Conservation (phyloP, 1,140 invertebrate genomes). For the Rhopalosiphum maidis region DNA sequence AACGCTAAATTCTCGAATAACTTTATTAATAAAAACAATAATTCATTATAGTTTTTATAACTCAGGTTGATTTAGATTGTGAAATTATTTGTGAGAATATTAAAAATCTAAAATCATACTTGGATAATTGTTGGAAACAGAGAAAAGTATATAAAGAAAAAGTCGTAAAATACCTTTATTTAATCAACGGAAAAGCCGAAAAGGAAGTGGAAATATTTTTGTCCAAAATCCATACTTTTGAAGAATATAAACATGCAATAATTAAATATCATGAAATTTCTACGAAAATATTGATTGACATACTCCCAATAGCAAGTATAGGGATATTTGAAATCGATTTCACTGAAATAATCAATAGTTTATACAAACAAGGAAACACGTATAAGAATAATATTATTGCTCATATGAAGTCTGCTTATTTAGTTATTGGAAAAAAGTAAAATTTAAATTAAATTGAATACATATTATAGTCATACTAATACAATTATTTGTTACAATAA, state of each 20-base stretch:
- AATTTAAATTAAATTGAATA: background rate
- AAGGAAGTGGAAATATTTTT: slow-evolving; percentile 74
- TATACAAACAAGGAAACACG: slow-evolving; percentile 72
- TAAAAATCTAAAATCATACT: slow-evolving; percentile 67
- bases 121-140: slow-evolving; percentile 74
- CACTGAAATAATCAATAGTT: slow-evolving; percentile 76
- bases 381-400: slow-evolving; percentile 76
- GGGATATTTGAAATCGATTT: slow-evolving; percentile 88
- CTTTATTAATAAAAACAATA: background rate
- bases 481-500: background rate
- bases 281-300: slow-evolving; percentile 70
- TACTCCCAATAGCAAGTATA: slow-evolving; percentile 74
- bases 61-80: background rate
- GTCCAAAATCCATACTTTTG: slow-evolving; percentile 70
- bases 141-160: slow-evolving; percentile 74
- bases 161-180: slow-evolving; percentile 80
- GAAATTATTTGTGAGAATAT: slow-evolving; percentile 70
- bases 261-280: slow-evolving; percentile 72
- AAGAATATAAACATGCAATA: slow-evolving; percentile 73
- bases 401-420: slow-evolving; percentile 82
- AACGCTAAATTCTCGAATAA: background rate
- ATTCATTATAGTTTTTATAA: background rate
- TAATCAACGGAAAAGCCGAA: slow-evolving; percentile 78
- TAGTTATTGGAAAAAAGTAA: slow-evolving; percentile 77
- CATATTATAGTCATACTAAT: background rate